These are phyloP conservation scores for Hirtodrosophila trivittata DNA, from an alignment of 2,888 invertebrate species.

Conservation along the genomic window DNA sequence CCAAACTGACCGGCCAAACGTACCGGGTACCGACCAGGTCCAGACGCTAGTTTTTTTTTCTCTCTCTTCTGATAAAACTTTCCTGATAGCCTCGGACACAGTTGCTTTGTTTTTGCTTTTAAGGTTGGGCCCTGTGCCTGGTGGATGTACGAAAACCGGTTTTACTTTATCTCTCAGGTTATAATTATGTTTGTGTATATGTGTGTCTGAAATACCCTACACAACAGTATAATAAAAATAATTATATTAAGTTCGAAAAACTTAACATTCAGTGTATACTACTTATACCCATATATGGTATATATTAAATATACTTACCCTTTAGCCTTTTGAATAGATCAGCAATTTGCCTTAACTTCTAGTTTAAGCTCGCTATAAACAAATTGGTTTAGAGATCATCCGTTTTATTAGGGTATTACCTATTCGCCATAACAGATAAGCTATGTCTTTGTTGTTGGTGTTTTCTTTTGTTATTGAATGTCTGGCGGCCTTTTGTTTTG, in stretches of 20 bases:
- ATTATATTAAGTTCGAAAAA: too few relatives aligned
- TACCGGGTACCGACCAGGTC: conserved; percentile 13
- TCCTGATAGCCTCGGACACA: conserved; percentile 58
- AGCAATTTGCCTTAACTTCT: too few relatives aligned
- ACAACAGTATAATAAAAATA: background rate
- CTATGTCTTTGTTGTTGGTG: background rate
- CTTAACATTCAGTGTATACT: too few relatives aligned
- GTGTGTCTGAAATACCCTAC: conserved; percentile 33
- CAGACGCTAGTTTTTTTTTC: conserved; percentile 12
- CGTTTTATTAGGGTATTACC: conserved; percentile 31
- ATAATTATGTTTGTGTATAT: conserved; percentile 19
- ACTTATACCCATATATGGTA: too few relatives aligned
- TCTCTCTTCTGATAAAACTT: conserved; percentile 57
- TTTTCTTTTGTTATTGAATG: conserved; percentile 41
- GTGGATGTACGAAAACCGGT: conserved; percentile 51
- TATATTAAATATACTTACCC: too few relatives aligned
- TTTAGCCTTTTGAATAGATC: too few relatives aligned
- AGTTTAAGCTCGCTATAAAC: too few relatives aligned
- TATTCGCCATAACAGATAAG: conserved; percentile 1
- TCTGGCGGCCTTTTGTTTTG: conserved; percentile 50
- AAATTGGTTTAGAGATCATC: too few relatives aligned
- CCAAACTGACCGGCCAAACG: conserved; percentile 34
- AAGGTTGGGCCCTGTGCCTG: conserved; percentile 48
- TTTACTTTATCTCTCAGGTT: conserved; percentile 41
- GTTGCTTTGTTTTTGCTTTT: conserved; percentile 32